phyloP scores from a whole-genome alignment of 92 coral and sea anemone genomes.

The Meandrina meandrites region DNA sequence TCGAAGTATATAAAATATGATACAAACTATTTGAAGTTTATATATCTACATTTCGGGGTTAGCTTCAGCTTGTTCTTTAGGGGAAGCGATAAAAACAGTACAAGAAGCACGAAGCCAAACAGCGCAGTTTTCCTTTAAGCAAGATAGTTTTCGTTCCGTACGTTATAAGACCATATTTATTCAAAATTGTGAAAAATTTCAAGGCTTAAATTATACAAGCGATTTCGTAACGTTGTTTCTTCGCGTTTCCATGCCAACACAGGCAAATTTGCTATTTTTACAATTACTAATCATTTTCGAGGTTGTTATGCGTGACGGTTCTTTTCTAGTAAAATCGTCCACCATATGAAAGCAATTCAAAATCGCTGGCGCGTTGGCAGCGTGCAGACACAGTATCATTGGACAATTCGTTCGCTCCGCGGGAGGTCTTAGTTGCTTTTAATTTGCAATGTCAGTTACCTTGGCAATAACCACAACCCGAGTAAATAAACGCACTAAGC shows the following conservation, averaged over 20 bases:
- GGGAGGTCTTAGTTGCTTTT: background rate
- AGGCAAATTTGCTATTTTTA: background rate
- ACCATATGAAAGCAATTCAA: background rate
- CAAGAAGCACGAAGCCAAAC: background rate
- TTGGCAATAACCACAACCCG: background rate
- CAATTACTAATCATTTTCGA: background rate
- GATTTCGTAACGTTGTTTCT: too few species aligned
- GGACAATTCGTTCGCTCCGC: background rate
- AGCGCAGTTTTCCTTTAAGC: background rate
- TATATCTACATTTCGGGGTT: background rate
- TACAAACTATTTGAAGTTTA: background rate
- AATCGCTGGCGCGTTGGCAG: background rate
- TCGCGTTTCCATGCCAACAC: background rate
- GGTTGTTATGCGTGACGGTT: background rate
- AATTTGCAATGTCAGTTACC: constrained; percentile 9
- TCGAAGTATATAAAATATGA: too few species aligned
- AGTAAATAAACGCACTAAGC: background rate
- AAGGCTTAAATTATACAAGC: too few species aligned
- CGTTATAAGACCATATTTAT: background rate
- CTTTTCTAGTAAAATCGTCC: background rate
- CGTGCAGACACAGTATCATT: background rate
- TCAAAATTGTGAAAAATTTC: too few species aligned
- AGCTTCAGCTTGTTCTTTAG: background rate
- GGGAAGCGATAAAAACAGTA: background rate
- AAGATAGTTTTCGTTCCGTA: background rate